Evolutionary conservation across 2,113 vertebrate species (phyloP).

Genomic region (Hemiprocne comata): DNA sequence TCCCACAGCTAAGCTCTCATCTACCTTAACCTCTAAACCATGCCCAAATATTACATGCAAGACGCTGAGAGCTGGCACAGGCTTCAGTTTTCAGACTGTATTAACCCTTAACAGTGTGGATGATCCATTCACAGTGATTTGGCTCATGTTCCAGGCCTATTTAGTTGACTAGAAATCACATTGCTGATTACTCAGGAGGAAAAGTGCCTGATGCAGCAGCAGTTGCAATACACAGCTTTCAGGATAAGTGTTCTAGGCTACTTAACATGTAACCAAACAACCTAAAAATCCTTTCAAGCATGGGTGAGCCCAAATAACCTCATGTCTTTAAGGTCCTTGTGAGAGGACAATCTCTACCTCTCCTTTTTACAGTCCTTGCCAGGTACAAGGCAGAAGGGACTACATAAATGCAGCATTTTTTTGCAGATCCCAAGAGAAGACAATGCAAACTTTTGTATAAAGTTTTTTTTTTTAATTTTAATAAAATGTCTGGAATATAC

Average conservation of each 20-base stretch:
- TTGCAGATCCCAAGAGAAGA: neutral
- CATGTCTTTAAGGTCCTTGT: neutral
- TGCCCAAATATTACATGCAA: neutral
- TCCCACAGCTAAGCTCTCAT: neutral
- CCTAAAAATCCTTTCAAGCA: conserved; percentile 9
- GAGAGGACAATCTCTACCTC: neutral
- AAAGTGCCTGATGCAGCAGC: neutral
- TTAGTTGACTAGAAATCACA: neutral
- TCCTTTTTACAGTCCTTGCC: neutral
- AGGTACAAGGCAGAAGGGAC: neutral
- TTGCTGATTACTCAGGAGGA: neutral
- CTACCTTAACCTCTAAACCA: neutral
- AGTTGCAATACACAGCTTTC: neutral
- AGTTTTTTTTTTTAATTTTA: neutral
- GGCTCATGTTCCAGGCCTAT: neutral
- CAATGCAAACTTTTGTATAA: neutral
- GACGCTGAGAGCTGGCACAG: neutral
- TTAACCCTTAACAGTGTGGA: neutral
- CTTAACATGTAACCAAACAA: neutral
- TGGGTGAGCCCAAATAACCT: neutral
- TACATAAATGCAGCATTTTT: neutral
- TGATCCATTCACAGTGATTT: neutral
- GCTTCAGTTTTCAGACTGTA: neutral
- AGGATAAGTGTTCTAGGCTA: neutral
- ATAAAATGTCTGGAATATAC: neutral